Conservation (phyloP, 1,140 invertebrate species). For the Lethrus apterus region DNA sequence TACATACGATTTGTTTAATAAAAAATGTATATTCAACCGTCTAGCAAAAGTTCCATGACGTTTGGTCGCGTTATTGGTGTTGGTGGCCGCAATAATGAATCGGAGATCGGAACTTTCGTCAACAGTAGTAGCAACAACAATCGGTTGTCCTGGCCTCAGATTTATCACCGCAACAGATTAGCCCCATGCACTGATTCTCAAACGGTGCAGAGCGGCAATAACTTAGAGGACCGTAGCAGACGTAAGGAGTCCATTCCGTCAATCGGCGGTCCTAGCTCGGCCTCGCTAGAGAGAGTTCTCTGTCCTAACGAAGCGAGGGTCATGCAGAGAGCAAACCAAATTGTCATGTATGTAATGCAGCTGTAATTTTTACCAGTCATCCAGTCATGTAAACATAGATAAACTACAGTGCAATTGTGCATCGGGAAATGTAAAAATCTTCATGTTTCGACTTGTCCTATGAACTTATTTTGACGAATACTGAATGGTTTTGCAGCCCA, state of each 20-base stretch:
- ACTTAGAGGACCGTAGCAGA: slow-evolving; percentile 24
- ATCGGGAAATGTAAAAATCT: no score
- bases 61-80: no score
- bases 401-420: no score
- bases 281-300: slow-evolving; percentile 48
- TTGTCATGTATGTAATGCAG: slow-evolving; percentile 69
- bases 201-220: neutral
- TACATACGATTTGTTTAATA: no score
- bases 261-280: slow-evolving; percentile 22
- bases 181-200: no score
- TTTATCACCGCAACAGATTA: slow-evolving; percentile 36
- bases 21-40: no score
- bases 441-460: no score
- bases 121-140: slow-evolving; percentile 33
- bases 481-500: no score
- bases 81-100: slow-evolving; percentile 30
- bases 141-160: slow-evolving; percentile 37
- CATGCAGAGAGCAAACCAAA: slow-evolving; percentile 74
- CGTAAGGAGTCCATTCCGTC: slow-evolving; percentile 25
- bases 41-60: no score
- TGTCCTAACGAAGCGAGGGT: slow-evolving; percentile 66
- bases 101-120: slow-evolving; percentile 23
- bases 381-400: no score
- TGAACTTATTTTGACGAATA: no score
- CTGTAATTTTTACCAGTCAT: no score